Base-by-base conservation (phyloP, 2,888 invertebrate genomes). In the Apotomis capreana region DNA sequence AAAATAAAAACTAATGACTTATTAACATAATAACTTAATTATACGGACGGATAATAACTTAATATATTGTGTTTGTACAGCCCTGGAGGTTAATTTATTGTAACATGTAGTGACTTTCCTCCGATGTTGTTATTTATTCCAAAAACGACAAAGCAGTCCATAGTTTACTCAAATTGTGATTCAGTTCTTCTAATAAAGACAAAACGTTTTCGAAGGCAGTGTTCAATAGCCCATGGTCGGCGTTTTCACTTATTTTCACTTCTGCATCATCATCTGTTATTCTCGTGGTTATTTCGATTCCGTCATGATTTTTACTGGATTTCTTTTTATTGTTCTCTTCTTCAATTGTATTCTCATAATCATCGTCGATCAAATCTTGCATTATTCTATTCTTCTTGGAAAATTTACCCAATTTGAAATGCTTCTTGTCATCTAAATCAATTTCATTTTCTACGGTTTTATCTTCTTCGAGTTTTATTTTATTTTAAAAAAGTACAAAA, bases 151-250 rank as follows among this genome's bases (percentile, higher is more conserved):
- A 79, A 5, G 86, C 84, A 59, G 84, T 84, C 87, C 91, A 90
- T 77, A 90, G 80, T 68, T 79, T 87, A 70, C 87, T 89, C 51
- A 93, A 79, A 73, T 92, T 90, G 13, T 83, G 84, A 74, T 89
- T 91, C 4, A 93, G 80, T 74, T 91, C 90, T 37, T 84, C 80
- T 61, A 93, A 76, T 5, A 90, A 80, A 13, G 80, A 79, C 5
- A 88, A 75, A 46, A 90, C 76, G 58, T 85, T 89, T 9, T 84
- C 82, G 37, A 92, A 79, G 0, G 89, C 88, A 1, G 83, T 79
- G 76, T 86, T 87, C 3, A 92, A 76, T 12, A 91, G 74, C 0
- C 89, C 89, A 51, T 77, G 75, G 64, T 81, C 79, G 0, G 83
- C 76, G 65, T 87, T 87, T 60, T 86, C 85, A 75, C 78, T 76